Conservation (phyloP, 2,113 vertebrate genomes). For the Pan paniscus region DNA sequence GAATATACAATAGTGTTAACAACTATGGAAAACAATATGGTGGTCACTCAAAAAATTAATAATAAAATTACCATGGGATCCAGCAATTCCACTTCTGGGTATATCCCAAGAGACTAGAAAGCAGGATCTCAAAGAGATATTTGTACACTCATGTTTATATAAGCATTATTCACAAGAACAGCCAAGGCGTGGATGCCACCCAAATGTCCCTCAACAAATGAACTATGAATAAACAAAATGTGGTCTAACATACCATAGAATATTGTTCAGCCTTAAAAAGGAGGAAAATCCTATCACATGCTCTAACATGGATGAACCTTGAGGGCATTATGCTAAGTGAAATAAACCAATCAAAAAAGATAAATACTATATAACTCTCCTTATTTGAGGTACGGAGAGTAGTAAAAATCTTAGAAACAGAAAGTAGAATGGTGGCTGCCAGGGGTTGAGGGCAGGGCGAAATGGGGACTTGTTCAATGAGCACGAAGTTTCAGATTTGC, state of each 20-base stretch:
- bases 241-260: neutral
- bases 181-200: neutral
- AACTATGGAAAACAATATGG: neutral
- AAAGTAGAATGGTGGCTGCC: neutral
- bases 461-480: too few relatives aligned
- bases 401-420: too few relatives aligned
- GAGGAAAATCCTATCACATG: too few relatives aligned
- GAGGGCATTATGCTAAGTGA: neutral
- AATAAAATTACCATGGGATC: neutral
- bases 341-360: neutral
- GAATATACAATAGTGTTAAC: too few relatives aligned
- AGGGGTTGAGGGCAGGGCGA: too few relatives aligned
- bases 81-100: accelerated
- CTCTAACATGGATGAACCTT: neutral
- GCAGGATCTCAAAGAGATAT: too few relatives aligned
- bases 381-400: accelerated
- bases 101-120: neutral
- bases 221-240: neutral
- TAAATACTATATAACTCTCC: accelerated
- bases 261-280: too few relatives aligned
- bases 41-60: neutral
- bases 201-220: neutral
- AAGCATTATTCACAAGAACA: neutral
- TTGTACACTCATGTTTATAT: too few relatives aligned
- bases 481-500: too few relatives aligned